Percentiles rank a stretch among this genome's conserved stretches.
Evolutionary conservation across 1,140 invertebrate genomes (phyloP).

Genomic region (Drosophila athabasca): DNA sequence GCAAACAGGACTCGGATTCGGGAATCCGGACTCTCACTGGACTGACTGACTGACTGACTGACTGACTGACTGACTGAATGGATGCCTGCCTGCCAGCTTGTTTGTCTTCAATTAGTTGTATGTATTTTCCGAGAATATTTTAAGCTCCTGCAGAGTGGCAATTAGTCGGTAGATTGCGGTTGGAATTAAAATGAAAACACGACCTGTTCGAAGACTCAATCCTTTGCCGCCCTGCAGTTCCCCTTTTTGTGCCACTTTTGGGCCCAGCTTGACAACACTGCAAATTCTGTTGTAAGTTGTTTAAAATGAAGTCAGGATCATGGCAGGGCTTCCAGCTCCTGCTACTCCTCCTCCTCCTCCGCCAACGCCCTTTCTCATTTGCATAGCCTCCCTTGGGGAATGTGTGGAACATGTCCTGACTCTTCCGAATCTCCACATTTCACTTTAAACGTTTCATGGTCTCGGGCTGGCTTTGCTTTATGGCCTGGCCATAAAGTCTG

Average conservation of each 20-base stretch:
- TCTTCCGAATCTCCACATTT: constrained; percentile 31
- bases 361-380: constrained; percentile 19
- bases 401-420: background rate
- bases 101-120: constrained; percentile 58
- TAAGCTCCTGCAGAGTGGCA: background rate
- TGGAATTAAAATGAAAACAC: constrained; percentile 16
- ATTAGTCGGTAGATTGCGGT: constrained; percentile 19
- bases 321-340: too few species aligned
- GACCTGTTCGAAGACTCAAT: background rate
- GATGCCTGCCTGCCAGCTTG: constrained; percentile 13
- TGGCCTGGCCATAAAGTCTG: constrained; percentile 42
- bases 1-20: constrained; percentile 40
- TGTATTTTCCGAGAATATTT: constrained; percentile 18
- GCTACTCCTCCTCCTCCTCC: background rate
- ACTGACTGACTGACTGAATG: background rate
- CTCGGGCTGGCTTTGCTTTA: constrained; percentile 59
- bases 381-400: constrained; percentile 28
- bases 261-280: constrained; percentile 23
- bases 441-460: constrained; percentile 55
- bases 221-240: background rate
- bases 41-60: constrained; percentile 1
- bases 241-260: background rate
- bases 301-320: constrained; percentile 11
- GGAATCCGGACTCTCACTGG: background rate
- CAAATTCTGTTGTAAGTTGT: constrained; percentile 42